Base-by-base conservation (phyloP, 2,888 invertebrate genomes). In the Drosophila colorata region DNA sequence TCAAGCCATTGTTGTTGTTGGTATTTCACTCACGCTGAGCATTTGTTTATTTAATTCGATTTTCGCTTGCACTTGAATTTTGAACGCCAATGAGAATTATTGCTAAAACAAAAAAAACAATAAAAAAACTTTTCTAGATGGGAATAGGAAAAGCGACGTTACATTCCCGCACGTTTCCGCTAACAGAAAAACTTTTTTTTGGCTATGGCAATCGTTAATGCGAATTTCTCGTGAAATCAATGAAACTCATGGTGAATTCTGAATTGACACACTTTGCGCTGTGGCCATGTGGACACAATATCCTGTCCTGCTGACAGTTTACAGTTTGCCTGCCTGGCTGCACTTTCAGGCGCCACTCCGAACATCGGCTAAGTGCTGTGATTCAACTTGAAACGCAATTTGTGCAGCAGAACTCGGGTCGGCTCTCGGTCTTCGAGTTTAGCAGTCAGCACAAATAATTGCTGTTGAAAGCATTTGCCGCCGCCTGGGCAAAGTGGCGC, bases 1-100 rank as follows among this genome's bases (percentile, higher is more conserved):
- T 59, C 53, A 33, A 41, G 60, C 58, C 56, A 59, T 69, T 69
- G 52, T 63, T 72, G 53, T 33, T 46, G 63, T 91, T 84, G 69
- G 81, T 79, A 92, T 90, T 92, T 90, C 69, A 73, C 87, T 90
- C 91, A 91, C 92, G 91, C 91, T 91, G 90, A 88, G 90, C 90
- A 90, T 91, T 91, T 91, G 91, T 91, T 92, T 91, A 91, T 91
- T 91, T 91, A 91, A 91, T 91, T 91, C 91, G 91, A 91, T 91
- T 91, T 88, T 73, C 52, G 80, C 60, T 51, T 71, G 71, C 71
- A 76, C 69, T 78, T 71, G 74, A 78, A 73, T 78, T 65, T 70
- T 73, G 69, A 80, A 64, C 64, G 74, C 47, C 72, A 68, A 49
- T 37, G 47, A 49, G 64, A 72, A 64, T 71, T 60, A 55, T 63